Percentiles rank a stretch among this genome's conserved stretches.
phyloP scores from a whole-genome alignment of 2,888 invertebrate genomes.

The Epistrophella euchroma region DNA sequence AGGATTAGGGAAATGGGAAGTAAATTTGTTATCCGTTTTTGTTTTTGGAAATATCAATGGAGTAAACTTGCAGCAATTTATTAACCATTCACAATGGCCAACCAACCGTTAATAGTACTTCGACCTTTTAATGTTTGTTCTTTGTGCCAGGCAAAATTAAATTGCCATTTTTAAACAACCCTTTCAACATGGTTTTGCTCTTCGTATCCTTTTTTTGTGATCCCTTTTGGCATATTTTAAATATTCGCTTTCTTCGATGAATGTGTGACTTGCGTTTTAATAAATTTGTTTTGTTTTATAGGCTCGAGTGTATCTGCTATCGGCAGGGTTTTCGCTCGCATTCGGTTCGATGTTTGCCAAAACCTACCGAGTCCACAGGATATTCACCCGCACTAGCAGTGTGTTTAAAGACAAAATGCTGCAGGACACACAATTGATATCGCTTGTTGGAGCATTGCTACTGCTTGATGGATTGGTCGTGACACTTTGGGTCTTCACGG shows the following conservation, averaged over 20 bases:
- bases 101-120: neutral
- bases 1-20: neutral
- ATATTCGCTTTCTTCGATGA: neutral
- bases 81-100: neutral
- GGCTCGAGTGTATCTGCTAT: slow-evolving; percentile 94
- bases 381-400: slow-evolving; percentile 93
- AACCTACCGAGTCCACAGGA: slow-evolving; percentile 95
- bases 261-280: slow-evolving; percentile 36
- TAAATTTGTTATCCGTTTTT: slow-evolving; percentile 43
- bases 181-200: neutral
- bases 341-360: slow-evolving; percentile 98
- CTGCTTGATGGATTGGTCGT: slow-evolving; percentile 93
- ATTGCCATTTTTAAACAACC: slow-evolving; percentile 16
- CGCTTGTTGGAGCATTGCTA: slow-evolving; percentile 91
- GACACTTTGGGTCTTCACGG: slow-evolving; percentile 92
- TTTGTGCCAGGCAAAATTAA: neutral
- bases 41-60: neutral
- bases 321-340: slow-evolving; percentile 95
- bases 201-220: slow-evolving; percentile 3
- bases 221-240: neutral
- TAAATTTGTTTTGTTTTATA: slow-evolving; percentile 83
- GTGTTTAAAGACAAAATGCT: slow-evolving; percentile 95
- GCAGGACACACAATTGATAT: slow-evolving; percentile 94
- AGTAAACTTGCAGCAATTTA: neutral
- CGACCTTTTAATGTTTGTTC: slow-evolving; percentile 16